Base-by-base conservation (phyloP, 2,113 vertebrate species). In the Sinocyclocheilus anophthalmus region DNA sequence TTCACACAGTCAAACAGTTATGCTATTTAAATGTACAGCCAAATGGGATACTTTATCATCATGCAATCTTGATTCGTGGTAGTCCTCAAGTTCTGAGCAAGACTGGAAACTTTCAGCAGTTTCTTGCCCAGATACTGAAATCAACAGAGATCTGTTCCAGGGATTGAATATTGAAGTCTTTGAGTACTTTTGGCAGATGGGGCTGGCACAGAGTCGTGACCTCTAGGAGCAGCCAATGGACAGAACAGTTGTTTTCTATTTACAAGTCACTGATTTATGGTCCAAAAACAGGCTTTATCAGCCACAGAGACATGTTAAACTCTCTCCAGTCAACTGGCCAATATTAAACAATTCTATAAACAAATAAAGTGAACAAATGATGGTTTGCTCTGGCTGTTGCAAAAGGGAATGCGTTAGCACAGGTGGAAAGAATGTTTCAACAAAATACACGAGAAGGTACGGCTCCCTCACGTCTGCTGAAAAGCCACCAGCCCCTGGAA, bases 221-320 rank as follows among this genome's bases (percentile, higher is more conserved):
- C 42, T 45, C 67, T 48, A 76, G 76, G 76, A 76, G 59, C 76
- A 39, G 65, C 86, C 45, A 37, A 5, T 69, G 48, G 86, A 53
- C 63, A 5, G 83, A 87, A 86, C 63, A 88, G 81, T 90, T 84
- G 87, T 81, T 90, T 89, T 18, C 69, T 61, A 87, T 81, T 89
- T 84, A 90, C 81, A 89, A 73, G 86, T 30, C 61, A 42, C 76
- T 57, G 59, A 70, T 81, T 39, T 77, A 78, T 53, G 39, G 30
- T 76, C 45, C 26, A 87, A 48, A 30, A 48, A 18, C 50, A 57
- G 72, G 20, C 48, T 77, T 53, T 48, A 73, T n/a, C 53, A 50
- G 86, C 20, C 42, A 80, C 84, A 78, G 24, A 69, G 70, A 73
- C 48, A 69, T 50, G 75, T 48, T 37, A 80, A 83, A n/a, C n/a